Conservation (phyloP, 2,113 vertebrate genomes). For the Junco hyemalis region DNA sequence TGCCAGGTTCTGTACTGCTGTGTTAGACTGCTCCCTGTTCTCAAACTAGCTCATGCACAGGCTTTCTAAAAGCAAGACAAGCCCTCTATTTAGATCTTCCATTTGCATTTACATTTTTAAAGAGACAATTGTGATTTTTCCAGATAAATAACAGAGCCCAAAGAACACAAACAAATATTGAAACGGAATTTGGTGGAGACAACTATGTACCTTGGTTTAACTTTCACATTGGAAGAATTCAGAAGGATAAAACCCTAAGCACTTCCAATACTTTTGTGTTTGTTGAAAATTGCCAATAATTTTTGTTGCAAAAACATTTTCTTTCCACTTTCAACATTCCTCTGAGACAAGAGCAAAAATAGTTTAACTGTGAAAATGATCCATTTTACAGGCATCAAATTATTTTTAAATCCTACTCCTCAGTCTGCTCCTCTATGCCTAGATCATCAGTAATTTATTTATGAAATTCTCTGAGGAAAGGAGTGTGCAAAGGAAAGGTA, state of each 20-base stretch:
- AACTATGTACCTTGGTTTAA: background rate
- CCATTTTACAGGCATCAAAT: slow-evolving; percentile 31
- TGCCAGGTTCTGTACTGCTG: background rate
- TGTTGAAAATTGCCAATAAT: slow-evolving; percentile 41
- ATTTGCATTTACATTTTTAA: background rate
- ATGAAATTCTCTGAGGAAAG: background rate
- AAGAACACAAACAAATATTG: background rate
- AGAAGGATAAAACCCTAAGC: background rate
- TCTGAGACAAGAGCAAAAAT: slow-evolving; percentile 43
- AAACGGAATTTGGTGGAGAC: background rate
- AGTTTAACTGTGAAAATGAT: slow-evolving; percentile 51
- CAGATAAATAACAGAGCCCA: background rate
- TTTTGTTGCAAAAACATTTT: slow-evolving; percentile 60
- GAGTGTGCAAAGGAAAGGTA: slow-evolving; percentile 15
- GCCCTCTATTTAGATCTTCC: background rate
- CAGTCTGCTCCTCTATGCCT: slow-evolving; percentile 30
- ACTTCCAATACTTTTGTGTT: slow-evolving; percentile 6
- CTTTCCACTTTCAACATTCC: slow-evolving; percentile 20
- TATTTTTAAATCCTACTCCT: slow-evolving; percentile 54
- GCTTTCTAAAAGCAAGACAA: background rate
- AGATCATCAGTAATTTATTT: slow-evolving; percentile 38
- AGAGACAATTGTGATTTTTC: background rate
- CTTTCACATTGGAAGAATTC: background rate
- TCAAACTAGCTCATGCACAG: background rate
- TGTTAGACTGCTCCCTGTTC: slow-evolving; percentile 12